Base-by-base conservation (phyloP, 2,113 vertebrate genomes). In the Otis tarda region DNA sequence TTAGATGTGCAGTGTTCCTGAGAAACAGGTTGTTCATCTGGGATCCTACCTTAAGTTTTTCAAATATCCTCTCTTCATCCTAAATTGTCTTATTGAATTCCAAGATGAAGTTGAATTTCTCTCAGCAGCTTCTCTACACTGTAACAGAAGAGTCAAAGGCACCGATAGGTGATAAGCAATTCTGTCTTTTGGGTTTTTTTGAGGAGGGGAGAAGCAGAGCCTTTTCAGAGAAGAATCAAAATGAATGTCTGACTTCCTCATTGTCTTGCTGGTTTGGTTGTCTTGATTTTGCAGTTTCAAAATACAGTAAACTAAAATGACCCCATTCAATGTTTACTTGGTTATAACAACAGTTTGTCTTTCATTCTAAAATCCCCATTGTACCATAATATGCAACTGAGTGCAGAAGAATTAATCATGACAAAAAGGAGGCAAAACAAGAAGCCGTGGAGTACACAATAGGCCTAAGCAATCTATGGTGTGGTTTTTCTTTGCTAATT, bases 281-380 rank as follows among this genome's bases (percentile, higher is more conserved):
- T 49, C 59, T 73, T 55, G 63, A 83, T 64, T 87, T 64, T 83
- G 73, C 41, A 27, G 60, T 90, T 89, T 73, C 43, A 73, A 83
- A 87, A 25, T 37, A 53, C 39, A 77, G 5, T 79, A 56, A 74
- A 31, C 39, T 43, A n/a, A 43, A 76, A 33, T 63, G 65, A 73
- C 53, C 24, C 53, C 10, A 53, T 76, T 76, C 30, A 50, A 0
- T 28, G 67, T 91, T 94, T 75, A 50, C 69, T 90, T 94, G 68
- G n/a, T 86, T 93, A 20, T 57, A 79, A 52, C 43, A 94, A 60
- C 39, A 70, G n/a, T 93, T 88, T 91, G 52, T 87, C 68, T 92
- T 95, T 67, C 52, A 27, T 91, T 83, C 47, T 59, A 53, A 87
- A 91, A 69, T 55, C 53, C 60, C 69, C 11, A 13, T 87, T 94